phyloP scores from a whole-genome alignment of 1,140 invertebrate genomes.

The Microplitis mediator region DNA sequence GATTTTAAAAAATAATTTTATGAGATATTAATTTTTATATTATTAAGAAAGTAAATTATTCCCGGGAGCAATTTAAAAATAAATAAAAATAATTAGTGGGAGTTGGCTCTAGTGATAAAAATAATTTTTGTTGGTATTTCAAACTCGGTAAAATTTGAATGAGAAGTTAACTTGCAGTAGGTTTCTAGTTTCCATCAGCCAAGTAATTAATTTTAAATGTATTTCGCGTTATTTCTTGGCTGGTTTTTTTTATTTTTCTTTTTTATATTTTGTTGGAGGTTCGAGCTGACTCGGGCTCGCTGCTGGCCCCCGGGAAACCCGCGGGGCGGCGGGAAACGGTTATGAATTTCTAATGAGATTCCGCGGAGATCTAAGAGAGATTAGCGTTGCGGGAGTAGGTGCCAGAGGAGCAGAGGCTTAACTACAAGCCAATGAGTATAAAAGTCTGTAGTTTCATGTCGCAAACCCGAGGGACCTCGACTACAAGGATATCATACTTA shows the following conservation, averaged over 20 bases:
- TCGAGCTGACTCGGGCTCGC: not conserved
- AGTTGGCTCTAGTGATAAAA: not conserved
- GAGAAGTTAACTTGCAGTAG: conserved; percentile 42
- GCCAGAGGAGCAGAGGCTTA: conserved; percentile 7
- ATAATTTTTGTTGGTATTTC: not conserved
- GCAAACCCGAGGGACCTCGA: not conserved
- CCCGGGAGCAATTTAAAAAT: not conserved
- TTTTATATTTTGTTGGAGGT: too few species aligned
- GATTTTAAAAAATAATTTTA: conserved; percentile 9
- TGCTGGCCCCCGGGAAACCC: conserved; percentile 19
- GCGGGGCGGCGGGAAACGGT: conserved; percentile 48
- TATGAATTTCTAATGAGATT: conserved; percentile 65
- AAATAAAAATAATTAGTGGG: not conserved
- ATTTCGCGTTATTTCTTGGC: conserved; percentile 63
- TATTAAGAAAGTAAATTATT: too few species aligned
- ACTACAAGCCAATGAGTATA: not conserved
- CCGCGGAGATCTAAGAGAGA: conserved; percentile 61
- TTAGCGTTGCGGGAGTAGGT: conserved; percentile 47
- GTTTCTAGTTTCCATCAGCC: conserved; percentile 62
- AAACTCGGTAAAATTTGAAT: conserved; percentile 15
- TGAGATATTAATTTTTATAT: not conserved
- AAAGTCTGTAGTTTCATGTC: conserved; percentile 11
- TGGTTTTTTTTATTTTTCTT: conserved; percentile 46
- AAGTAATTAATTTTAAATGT: conserved; percentile 65
- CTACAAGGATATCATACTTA: too few species aligned